Base-by-base conservation (phyloP, 2,888 invertebrate genomes). In the Stegophylla sp. region DNA sequence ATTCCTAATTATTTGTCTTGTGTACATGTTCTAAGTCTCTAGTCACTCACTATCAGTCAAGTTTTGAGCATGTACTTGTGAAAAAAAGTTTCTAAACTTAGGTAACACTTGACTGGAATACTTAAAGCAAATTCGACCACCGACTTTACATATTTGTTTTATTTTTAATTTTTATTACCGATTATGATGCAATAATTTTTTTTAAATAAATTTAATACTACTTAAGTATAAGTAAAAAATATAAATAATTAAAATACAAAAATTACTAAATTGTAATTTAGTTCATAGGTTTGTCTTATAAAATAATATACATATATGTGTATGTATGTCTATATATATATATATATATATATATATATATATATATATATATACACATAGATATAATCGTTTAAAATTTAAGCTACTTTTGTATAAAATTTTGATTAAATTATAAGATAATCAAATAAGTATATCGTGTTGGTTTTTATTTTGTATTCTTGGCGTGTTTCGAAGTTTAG, bases 331-430 rank as follows among this genome's bases (percentile, higher is more conserved):
- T 61, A 48, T 53, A 26, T 26, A 26, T 45, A 73, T 26, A 43
- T 23, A 56, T 72, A n/a, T 26, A 72, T 41, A 72, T 73, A 73
- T 28, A 43, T 73, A 59, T 41, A 59, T 59, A 53, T 34, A 73
- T 26, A 73, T 45, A 73, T 17, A 43, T 45, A 45, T 15, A 59
- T 59, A 41, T 66, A 73, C 17, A 74, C 48, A 23, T 53, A 53
- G 67, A 64, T 77, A 69, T 64, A 56, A 77, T 59, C 67, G 23
- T 77, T 77, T 77, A 77, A 43, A 67, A 77, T 67, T 64, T 77
- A 79, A 79, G 79, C 69, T 79, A 79, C 69, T 79, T 79, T 79
- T 79, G 79, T 79, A 79, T 79, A 79, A 79, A 76, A 71, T 71
- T 69, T 79, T 79, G 79, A 79, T 79, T 79, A 79, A 79, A 79